Percentiles rank a stretch among this genome's conserved stretches.
phyloP scores from a whole-genome alignment of 2,113 vertebrate species.

The Cnemophilus loriae region DNA sequence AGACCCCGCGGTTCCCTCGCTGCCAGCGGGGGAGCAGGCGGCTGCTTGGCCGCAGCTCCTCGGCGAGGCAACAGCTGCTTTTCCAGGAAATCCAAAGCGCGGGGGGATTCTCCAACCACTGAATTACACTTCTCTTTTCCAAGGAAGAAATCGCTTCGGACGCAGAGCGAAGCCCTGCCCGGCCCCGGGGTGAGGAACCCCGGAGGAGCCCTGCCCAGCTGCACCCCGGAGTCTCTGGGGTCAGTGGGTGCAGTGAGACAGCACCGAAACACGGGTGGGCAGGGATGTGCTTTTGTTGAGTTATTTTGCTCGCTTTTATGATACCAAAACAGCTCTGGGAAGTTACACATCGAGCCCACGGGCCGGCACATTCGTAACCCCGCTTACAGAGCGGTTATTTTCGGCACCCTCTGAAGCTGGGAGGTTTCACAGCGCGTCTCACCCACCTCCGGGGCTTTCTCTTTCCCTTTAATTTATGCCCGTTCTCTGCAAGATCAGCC shows the following conservation, averaged over 20 bases:
- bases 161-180: background rate
- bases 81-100: background rate
- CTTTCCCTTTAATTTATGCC: background rate
- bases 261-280: background rate
- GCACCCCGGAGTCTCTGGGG: background rate
- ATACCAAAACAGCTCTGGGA: background rate
- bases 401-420: background rate
- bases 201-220: background rate
- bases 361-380: background rate
- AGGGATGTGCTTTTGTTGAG: background rate
- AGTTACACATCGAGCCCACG: background rate
- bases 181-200: background rate
- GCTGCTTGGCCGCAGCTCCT: background rate
- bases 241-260: background rate
- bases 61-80: background rate
- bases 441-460: background rate
- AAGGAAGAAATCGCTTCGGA: background rate
- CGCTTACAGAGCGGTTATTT: background rate
- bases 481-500: background rate
- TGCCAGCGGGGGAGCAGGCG: fast-evolving
- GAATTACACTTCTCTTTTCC: conserved; percentile 47
- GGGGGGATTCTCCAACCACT: background rate
- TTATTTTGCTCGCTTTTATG: background rate
- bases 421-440: background rate
- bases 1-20: background rate